phyloP scores from a whole-genome alignment of 2,113 vertebrate species.

The Rostratula benghalensis region DNA sequence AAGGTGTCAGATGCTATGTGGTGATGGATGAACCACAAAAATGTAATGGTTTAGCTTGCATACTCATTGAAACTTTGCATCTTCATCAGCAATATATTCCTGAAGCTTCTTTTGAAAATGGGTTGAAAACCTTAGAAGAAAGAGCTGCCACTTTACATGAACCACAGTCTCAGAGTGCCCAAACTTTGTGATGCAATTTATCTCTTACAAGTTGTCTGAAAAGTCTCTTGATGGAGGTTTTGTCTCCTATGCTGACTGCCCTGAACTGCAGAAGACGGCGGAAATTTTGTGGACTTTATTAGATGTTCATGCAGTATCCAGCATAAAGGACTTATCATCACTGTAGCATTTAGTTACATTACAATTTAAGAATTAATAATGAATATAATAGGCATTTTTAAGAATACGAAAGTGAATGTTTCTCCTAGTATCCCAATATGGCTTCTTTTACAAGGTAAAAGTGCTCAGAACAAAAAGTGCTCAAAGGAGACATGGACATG shows the following conservation, averaged over 20 bases:
- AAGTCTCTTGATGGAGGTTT: background rate
- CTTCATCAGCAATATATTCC: conserved; percentile 18
- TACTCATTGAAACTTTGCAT: conserved; percentile 5
- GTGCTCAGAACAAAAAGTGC: background rate
- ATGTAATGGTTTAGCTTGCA: background rate
- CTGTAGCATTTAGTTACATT: background rate
- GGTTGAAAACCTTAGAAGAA: background rate
- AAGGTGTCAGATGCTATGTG: conserved; percentile 47
- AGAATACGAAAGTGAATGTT: background rate
- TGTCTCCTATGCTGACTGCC: background rate
- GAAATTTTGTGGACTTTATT: background rate
- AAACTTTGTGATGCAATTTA: background rate
- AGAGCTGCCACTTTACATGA: background rate
- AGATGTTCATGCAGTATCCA: background rate
- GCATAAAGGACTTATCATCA: background rate
- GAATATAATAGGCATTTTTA: background rate
- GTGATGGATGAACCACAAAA: conserved; percentile 51
- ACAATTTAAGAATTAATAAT: background rate
- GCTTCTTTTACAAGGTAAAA: background rate
- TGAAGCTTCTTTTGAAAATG: background rate
- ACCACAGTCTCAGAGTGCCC: background rate
- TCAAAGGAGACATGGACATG: background rate
- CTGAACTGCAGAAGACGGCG: background rate
- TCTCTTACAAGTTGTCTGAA: background rate
- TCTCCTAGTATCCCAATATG: background rate